These are phyloP conservation scores for Lycophotia porphyrea DNA, from an alignment of 2,888 invertebrate genomes.

Conservation along the genomic window DNA sequence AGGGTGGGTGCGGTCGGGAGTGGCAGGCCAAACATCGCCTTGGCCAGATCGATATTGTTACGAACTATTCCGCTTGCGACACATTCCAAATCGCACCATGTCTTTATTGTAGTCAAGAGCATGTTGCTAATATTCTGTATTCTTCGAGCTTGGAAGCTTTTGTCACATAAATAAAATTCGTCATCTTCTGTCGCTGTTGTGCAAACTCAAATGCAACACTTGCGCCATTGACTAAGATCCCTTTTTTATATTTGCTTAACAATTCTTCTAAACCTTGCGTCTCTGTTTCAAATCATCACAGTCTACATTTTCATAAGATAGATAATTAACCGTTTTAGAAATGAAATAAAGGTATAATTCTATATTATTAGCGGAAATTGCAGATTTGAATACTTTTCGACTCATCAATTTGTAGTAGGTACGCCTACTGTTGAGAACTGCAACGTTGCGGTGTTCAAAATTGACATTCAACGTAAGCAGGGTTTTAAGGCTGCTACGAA, in stretches of 20 bases:
- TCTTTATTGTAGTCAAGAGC: conserved; percentile 39
- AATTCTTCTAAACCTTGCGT: not conserved
- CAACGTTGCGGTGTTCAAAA: not conserved
- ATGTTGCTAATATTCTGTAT: conserved; percentile 24
- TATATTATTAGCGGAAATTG: conserved; percentile 2
- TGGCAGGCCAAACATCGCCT: conserved; percentile 85
- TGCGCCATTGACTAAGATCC: not conserved
- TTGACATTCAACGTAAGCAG: conserved; percentile 28
- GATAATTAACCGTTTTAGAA: conserved; percentile 8
- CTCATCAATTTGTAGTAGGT: conserved; percentile 22
- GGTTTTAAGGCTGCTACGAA: conserved; percentile 30
- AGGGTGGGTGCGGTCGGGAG: conserved; percentile 86
- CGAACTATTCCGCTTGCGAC: conserved; percentile 83
- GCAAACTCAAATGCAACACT: not conserved
- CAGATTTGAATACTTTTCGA: conserved; percentile 13
- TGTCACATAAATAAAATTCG: not conserved
- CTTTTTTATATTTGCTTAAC: not conserved
- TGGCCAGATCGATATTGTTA: conserved; percentile 84
- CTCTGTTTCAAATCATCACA: conserved; percentile 21
- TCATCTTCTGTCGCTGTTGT: not conserved
- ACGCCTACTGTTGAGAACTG: conserved; percentile 5
- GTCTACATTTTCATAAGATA: not conserved
- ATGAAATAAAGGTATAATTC: not conserved
- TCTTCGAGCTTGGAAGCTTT: conserved; percentile 8
- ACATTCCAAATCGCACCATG: conserved; percentile 63